Percentiles rank a stretch among this genome's conserved stretches.
phyloP scores from a whole-genome alignment of 1,140 invertebrate species.

The Sminthurides bifidus region DNA sequence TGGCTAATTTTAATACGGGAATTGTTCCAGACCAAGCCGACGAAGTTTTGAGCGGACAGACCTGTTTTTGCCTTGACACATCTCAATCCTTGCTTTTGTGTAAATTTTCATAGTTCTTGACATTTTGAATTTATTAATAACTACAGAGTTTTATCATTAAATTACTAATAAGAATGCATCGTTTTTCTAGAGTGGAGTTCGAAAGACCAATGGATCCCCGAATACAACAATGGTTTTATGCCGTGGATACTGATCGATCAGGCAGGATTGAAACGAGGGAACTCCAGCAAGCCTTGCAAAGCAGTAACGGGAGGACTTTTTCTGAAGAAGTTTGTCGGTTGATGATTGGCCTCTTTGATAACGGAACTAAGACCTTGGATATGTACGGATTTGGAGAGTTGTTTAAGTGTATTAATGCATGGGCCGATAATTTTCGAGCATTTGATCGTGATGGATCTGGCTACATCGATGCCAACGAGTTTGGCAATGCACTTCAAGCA shows the following conservation, averaged over 20 bases:
- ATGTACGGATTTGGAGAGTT: constrained; percentile 72
- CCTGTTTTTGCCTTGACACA: too few relatives aligned
- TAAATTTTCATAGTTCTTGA: too few relatives aligned
- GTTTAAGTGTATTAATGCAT: constrained; percentile 79
- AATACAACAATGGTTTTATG: constrained; percentile 65
- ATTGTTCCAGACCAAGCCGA: too few relatives aligned
- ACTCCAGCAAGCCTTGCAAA: constrained; percentile 67
- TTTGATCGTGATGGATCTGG: constrained; percentile 73
- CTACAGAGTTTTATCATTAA: too few relatives aligned
- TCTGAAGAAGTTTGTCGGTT: constrained; percentile 69
- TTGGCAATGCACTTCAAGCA: constrained; percentile 63
- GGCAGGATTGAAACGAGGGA: constrained; percentile 68
- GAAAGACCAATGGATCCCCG: constrained; percentile 41
- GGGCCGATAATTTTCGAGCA: constrained; percentile 51
- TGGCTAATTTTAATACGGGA: too few relatives aligned
- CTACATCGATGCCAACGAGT: constrained; percentile 64
- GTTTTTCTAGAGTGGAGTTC: too few relatives aligned
- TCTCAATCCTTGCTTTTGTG: too few relatives aligned
- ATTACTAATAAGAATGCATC: too few relatives aligned
- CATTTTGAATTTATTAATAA: too few relatives aligned
- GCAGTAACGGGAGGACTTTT: constrained; percentile 73
- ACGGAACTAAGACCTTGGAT: constrained; percentile 38
- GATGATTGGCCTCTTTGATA: constrained; percentile 63
- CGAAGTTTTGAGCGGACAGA: too few relatives aligned
- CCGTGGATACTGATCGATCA: constrained; percentile 61